phyloP scores from a whole-genome alignment of 1,140 invertebrate species.

The Magallana gigas region DNA sequence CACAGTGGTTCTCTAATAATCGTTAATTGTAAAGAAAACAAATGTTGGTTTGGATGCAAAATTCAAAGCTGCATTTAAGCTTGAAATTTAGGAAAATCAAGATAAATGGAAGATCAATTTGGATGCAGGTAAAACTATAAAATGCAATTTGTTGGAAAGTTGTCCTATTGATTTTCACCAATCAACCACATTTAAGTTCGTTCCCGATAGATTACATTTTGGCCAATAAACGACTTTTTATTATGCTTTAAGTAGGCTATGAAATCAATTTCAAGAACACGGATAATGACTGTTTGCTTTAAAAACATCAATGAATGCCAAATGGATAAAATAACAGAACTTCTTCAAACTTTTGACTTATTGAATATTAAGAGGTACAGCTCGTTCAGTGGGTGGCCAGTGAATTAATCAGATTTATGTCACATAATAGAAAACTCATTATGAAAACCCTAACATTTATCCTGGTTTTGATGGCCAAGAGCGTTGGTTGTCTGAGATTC shows the following conservation, averaged over 20 bases:
- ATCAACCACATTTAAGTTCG: neutral
- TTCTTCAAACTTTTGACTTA: neutral
- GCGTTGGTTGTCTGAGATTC: neutral
- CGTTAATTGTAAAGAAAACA: slow-evolving; percentile 5
- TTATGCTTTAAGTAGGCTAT: neutral
- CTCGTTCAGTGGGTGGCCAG: neutral
- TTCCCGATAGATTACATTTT: neutral
- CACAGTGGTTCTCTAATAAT: neutral
- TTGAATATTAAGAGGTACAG: too few relatives aligned
- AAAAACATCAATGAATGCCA: neutral
- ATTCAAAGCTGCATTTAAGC: neutral
- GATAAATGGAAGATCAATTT: neutral
- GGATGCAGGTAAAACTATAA: neutral
- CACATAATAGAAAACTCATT: neutral
- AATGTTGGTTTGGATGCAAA: neutral
- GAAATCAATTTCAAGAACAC: neutral
- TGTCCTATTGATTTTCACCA: neutral
- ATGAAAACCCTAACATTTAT: neutral
- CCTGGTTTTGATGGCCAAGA: neutral
- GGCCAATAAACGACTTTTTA: neutral
- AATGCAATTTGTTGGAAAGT: neutral
- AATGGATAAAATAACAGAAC: neutral
- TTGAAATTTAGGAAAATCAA: neutral
- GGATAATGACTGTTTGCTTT: neutral
- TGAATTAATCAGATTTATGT: neutral